A percentile compares a stretch with the other conserved stretches of the same genome.
These are phyloP conservation scores for Euphydryas editha DNA, from an alignment of 2,888 invertebrate genomes.

Conservation along the genomic window DNA sequence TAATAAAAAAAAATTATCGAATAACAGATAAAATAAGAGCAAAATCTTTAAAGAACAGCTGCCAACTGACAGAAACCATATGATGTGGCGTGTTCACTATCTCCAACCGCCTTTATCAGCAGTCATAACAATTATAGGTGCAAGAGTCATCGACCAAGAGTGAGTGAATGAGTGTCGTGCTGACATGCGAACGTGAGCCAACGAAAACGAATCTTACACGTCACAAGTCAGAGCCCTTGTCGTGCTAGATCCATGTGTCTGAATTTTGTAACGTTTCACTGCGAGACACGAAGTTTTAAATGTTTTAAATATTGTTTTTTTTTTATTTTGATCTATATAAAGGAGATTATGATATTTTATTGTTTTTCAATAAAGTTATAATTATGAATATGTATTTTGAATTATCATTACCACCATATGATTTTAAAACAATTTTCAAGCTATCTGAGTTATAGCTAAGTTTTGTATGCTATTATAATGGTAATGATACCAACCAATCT, in stretches of 20 bases:
- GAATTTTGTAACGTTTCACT: background rate
- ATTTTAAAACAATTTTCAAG: no score
- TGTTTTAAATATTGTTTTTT: no score
- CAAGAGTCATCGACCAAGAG: conserved; percentile 52
- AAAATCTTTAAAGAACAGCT: background rate
- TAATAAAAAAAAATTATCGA: background rate
- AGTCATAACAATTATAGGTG: conserved; percentile 50
- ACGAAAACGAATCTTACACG: conserved; percentile 52
- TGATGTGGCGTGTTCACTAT: conserved; percentile 36
- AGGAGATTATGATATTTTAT: no score
- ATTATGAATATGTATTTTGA: no score
- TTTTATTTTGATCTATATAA: no score
- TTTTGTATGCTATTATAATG: no score
- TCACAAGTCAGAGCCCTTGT: conserved; percentile 40
- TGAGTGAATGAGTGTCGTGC: conserved; percentile 51
- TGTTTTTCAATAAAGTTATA: no score
- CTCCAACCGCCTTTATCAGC: conserved; percentile 33
- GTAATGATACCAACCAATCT: no score
- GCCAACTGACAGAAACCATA: conserved; percentile 6
- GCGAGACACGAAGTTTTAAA: background rate
- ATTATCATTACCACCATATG: no score
- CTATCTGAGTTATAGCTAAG: no score
- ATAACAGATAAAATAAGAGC: background rate
- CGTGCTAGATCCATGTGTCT: conserved; percentile 26
- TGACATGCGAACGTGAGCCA: conserved; percentile 54